Conservation (phyloP, 2,113 vertebrate genomes). For the Butastur rufipennis region DNA sequence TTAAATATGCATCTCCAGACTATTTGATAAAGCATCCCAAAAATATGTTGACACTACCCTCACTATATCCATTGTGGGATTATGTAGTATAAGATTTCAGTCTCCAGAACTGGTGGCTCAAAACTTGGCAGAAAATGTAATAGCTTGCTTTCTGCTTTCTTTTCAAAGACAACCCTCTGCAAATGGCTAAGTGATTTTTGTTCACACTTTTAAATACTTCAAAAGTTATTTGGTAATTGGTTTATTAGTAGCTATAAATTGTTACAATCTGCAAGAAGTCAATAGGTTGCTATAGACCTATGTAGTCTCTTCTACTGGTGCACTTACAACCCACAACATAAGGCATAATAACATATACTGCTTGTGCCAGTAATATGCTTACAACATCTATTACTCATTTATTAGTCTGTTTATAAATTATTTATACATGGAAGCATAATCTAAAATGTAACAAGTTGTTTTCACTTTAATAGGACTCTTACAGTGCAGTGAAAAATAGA, state of each 20-base stretch:
- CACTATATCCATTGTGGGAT: neutral
- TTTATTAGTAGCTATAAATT: neutral
- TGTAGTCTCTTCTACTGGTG: neutral
- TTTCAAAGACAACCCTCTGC: neutral
- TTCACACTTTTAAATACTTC: neutral
- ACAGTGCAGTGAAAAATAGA: neutral
- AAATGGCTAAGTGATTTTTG: neutral
- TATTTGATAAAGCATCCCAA: neutral
- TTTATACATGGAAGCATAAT: neutral
- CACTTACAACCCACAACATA: neutral
- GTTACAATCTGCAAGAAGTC: neutral
- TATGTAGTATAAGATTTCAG: neutral
- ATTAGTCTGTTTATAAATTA: neutral
- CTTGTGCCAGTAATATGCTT: neutral
- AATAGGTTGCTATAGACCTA: neutral
- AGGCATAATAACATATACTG: neutral
- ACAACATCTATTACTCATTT: neutral
- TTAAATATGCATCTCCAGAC: neutral
- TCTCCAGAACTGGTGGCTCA: neutral
- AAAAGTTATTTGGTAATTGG: neutral
- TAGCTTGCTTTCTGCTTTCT: neutral
- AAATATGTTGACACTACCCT: neutral
- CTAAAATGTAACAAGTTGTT: neutral
- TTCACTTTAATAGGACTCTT: neutral
- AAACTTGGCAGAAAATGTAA: neutral